Conservation (phyloP, 2,113 vertebrate genomes). For the Xiphorhynchus elegans region DNA sequence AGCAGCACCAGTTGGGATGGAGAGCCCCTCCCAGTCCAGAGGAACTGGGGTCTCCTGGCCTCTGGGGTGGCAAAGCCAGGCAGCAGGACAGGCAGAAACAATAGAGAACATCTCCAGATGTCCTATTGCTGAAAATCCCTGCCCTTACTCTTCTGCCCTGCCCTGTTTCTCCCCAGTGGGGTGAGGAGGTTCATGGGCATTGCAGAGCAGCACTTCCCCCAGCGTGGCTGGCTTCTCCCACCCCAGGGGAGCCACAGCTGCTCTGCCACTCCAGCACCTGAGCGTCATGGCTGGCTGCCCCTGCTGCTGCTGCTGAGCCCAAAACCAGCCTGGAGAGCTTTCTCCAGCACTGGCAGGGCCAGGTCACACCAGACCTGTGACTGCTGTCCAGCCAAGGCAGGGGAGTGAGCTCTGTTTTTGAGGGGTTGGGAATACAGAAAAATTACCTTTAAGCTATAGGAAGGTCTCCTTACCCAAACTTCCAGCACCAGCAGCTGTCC, state of each 20-base stretch:
- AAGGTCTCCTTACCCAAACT: not conserved
- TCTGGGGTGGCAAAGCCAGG: not conserved
- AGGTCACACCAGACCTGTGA: not conserved
- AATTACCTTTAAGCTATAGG: not conserved
- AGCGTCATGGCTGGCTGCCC: not conserved
- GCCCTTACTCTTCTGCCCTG: not conserved
- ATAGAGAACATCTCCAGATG: not conserved
- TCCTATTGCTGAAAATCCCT: not conserved
- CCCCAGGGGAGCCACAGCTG: not conserved
- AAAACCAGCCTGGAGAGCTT: not conserved
- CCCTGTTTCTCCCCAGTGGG: accelerated
- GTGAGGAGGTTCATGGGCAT: accelerated
- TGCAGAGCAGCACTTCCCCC: accelerated
- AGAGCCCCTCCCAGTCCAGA: not conserved
- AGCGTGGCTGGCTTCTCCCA: not conserved
- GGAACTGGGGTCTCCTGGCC: not conserved
- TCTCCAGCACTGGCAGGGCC: not conserved
- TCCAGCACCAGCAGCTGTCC: not conserved
- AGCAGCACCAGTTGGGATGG: not conserved
- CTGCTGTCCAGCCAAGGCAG: accelerated
- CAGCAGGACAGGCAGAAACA: not conserved
- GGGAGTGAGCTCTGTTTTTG: not conserved
- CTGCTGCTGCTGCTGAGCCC: not conserved
- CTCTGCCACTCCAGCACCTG: not conserved
- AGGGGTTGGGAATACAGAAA: not conserved